phyloP scores from a whole-genome alignment of 2,888 invertebrate species.

The Netelia virgata region DNA sequence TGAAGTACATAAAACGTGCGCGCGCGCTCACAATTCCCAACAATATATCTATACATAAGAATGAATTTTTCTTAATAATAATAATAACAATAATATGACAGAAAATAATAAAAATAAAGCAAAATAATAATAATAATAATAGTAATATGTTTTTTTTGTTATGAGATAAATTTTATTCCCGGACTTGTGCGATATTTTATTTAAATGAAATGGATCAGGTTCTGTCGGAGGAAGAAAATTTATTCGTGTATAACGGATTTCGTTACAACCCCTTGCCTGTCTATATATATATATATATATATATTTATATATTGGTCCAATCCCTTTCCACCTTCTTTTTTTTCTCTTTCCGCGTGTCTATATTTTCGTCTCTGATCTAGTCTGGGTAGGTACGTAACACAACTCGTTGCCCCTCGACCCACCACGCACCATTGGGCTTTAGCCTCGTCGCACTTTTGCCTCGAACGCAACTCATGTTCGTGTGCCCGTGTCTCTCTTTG shows the following conservation, averaged over 20 bases:
- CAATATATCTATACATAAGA: too few species aligned
- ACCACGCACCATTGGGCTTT: constrained; percentile 19
- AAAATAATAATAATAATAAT: neutral
- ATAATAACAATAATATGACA: constrained; percentile 15
- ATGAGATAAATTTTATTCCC: too few species aligned
- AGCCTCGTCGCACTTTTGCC: constrained; percentile 10
- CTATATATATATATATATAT: neutral
- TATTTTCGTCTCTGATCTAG: neutral
- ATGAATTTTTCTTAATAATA: neutral
- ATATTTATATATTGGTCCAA: neutral
- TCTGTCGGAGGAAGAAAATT: too few species aligned
- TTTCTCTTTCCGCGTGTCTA: neutral
- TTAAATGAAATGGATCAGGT: too few species aligned
- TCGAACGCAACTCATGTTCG: neutral
- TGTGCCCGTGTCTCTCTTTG: neutral
- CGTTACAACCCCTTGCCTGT: constrained; percentile 10
- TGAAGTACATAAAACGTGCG: constrained; percentile 5
- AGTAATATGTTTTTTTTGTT: neutral
- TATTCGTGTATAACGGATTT: constrained; percentile 39
- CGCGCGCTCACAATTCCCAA: too few species aligned
- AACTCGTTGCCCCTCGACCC: neutral
- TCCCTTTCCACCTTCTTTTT: neutral
- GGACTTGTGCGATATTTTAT: too few species aligned
- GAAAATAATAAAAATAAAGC: neutral
- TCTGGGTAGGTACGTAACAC: neutral